Percentiles rank a stretch among this genome's conserved stretches.
phyloP scores from a whole-genome alignment of 2,797 vertebrate genomes.

The Scarus forsteni region DNA sequence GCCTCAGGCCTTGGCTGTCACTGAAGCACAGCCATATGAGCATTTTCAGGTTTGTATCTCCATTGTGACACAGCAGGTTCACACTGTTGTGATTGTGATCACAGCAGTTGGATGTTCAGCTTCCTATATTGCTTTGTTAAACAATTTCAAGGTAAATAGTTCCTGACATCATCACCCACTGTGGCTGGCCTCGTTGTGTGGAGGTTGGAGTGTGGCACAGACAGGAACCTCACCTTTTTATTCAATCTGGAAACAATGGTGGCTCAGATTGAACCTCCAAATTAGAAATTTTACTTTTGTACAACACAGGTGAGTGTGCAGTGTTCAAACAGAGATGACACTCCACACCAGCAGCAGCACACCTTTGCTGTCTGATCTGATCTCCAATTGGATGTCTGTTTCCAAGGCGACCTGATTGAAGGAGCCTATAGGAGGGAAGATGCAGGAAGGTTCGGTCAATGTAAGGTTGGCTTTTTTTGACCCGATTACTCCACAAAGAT shows the following conservation, averaged over 20 bases:
- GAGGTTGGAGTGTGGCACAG: background rate
- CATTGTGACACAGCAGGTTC: constrained; percentile 18
- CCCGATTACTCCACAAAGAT: constrained; percentile 50
- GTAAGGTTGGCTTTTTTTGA: constrained; percentile 39
- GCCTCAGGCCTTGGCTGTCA: no score
- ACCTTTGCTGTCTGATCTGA: constrained; percentile 60
- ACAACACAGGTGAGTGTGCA: background rate
- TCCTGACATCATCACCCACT: constrained; percentile 1
- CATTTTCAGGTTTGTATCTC: constrained; percentile 8
- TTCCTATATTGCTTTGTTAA: constrained; percentile 14
- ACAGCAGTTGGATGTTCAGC: constrained; percentile 47
- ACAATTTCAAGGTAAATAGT: constrained; percentile 20
- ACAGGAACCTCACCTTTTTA: background rate
- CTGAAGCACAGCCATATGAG: background rate
- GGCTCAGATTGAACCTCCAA: constrained; percentile 10
- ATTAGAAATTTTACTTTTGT: background rate
- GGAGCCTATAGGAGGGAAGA: constrained; percentile 62
- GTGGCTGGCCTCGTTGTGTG: constrained; percentile 18
- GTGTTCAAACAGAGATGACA: constrained; percentile 40
- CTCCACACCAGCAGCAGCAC: constrained; percentile 38
- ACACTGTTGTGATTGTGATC: constrained; percentile 36
- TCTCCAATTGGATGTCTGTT: constrained; percentile 62
- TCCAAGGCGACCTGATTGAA: constrained; percentile 68
- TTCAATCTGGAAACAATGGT: constrained; percentile 17
- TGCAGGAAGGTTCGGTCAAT: constrained; percentile 49